Conservation (phyloP, 2,888 invertebrate genomes). For the Meiosimyza decipiens region DNA sequence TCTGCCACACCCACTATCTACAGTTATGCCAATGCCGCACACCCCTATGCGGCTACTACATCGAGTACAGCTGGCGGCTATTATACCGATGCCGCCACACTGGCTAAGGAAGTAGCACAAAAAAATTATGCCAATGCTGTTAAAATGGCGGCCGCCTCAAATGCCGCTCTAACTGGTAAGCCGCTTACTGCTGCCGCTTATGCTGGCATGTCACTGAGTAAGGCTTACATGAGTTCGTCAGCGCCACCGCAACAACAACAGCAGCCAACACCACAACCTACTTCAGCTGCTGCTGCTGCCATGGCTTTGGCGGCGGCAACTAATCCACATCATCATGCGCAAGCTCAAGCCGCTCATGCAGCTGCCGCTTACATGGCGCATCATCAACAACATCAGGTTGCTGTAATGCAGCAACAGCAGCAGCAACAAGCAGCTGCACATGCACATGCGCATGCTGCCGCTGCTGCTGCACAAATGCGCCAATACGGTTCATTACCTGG, state of each 20-base stretch:
- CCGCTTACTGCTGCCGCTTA: slow-evolving; percentile 72
- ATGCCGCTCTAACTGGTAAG: slow-evolving; percentile 63
- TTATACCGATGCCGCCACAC: slow-evolving; percentile 72
- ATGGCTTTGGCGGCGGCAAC: slow-evolving; percentile 37
- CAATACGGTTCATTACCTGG: slow-evolving; percentile 46
- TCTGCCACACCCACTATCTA: slow-evolving; percentile 50
- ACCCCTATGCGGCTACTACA: slow-evolving; percentile 46
- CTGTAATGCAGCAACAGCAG: slow-evolving; percentile 45
- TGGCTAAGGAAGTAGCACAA: slow-evolving; percentile 85
- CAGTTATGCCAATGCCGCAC: slow-evolving; percentile 45
- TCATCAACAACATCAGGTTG: slow-evolving; percentile 44
- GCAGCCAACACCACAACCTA: slow-evolving; percentile 46
- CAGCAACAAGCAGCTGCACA: slow-evolving; percentile 51
- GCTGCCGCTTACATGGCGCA: slow-evolving; percentile 47
- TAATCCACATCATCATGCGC: slow-evolving; percentile 41
- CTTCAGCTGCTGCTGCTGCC: slow-evolving; percentile 43
- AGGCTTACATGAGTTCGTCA: slow-evolving; percentile 58
- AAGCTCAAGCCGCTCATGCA: slow-evolving; percentile 35
- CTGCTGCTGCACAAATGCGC: slow-evolving; percentile 48
- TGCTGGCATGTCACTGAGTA: slow-evolving; percentile 78
- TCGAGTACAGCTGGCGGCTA: slow-evolving; percentile 42
- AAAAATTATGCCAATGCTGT: slow-evolving; percentile 84
- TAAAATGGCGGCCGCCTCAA: slow-evolving; percentile 70
- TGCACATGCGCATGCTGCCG: slow-evolving; percentile 52
- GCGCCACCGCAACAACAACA: slow-evolving; percentile 44